Base-by-base conservation (phyloP, 2,797 vertebrate genomes). In the Danio jaintianensis region DNA sequence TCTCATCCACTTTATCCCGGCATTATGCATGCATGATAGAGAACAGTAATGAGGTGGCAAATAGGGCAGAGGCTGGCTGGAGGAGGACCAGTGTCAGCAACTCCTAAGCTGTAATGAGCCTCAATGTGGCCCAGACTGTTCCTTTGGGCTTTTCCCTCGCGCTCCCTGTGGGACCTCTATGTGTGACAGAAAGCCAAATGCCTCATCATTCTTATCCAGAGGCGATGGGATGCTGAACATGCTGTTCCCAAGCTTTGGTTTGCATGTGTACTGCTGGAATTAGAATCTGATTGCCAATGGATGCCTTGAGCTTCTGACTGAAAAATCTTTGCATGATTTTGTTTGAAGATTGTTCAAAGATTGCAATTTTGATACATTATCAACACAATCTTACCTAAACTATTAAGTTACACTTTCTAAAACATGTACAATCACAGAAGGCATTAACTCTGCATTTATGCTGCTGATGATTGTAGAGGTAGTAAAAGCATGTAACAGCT, bases 11-110 rank as follows among this genome's bases (percentile, higher is more conserved):
- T 47, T 84, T 38, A 78, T 78, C 71, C 66, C 9, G 12, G 42
- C 36, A 75, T 82, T 84, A 75, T 81, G 79, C 79, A 85, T 85
- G 85, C 80, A 87, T 83, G 79, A 55, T 20, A 9, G 74, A 72
- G 29, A 69, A 61, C 67, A 22, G 48, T 76, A 79, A 75, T 79
- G 76, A 75, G 66, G 59, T 50, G 62, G 55, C 53, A 64, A 55
- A 22, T 52, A 22, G 16, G 40, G 68, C 22, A 56, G 70, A 66
- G 55, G 43, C 42, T n/a, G 45, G 69, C 47, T 50, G n/a, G 47
- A 18, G 5, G 10, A 55, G 62, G 47, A 20, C 47, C 47, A 64
- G 61, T 78, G 70, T 85, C 79, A 85, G 71, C 70, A 82, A 62
- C 61, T 47, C 52, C 78, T 36, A 29, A 16, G 42, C 55, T 7